Evolutionary conservation across 2,888 invertebrate species (phyloP).

Genomic region (Lasioglossum villosulum): DNA sequence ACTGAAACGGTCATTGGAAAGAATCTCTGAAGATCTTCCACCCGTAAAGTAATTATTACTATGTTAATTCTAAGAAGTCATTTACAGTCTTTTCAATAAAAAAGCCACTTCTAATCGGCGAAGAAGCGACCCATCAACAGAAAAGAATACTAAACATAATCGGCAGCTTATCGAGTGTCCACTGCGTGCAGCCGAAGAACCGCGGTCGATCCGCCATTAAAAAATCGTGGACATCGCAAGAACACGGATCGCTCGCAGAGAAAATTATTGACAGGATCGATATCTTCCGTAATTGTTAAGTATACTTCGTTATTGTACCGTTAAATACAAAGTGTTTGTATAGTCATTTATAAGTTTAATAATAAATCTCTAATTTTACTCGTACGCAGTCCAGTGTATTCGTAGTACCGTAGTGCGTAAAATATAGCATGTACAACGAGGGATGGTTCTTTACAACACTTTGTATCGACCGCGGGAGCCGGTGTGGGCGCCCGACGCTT

Average conservation of each 20-base stretch:
- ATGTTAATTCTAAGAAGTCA: neutral
- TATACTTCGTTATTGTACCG: constrained; percentile 69
- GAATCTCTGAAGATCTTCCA: neutral
- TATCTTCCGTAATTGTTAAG: constrained; percentile 55
- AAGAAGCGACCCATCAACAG: neutral
- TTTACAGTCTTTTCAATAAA: neutral
- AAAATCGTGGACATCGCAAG: neutral
- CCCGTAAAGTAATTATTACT: neutral
- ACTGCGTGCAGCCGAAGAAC: neutral
- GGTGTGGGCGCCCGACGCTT: constrained; percentile 92
- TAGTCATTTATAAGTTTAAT: constrained; percentile 67
- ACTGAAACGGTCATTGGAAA: neutral
- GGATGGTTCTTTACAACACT: constrained; percentile 88
- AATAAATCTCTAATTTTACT: constrained; percentile 70
- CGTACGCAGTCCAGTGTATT: constrained; percentile 42
- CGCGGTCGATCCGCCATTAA: neutral
- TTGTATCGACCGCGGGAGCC: constrained; percentile 97
- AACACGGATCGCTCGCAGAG: constrained; percentile 43
- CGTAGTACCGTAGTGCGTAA: constrained; percentile 6
- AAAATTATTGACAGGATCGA: constrained; percentile 52
- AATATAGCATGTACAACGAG: constrained; percentile 24
- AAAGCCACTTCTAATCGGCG: neutral
- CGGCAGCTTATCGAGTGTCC: neutral
- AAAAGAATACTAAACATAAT: neutral
- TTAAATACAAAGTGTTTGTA: constrained; percentile 73